phyloP scores from a whole-genome alignment of 1,140 invertebrate species.

The Rhagoletis pomonella region DNA sequence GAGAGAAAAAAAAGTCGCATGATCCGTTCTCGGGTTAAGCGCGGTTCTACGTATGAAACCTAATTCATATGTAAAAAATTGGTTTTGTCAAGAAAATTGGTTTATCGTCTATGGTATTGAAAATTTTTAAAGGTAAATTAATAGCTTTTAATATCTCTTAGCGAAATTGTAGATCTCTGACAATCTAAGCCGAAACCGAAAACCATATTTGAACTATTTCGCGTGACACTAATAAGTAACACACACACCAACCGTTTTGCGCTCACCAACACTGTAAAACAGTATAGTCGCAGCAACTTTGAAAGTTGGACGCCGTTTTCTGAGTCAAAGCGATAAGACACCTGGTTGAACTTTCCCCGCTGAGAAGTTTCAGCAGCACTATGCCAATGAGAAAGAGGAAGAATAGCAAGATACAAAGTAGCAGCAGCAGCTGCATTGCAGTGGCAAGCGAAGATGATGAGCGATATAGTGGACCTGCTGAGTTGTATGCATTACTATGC shows the following conservation, averaged over 20 bases:
- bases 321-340: constrained; percentile 48
- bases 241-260: background rate
- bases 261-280: background rate
- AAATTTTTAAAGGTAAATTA: too few species aligned
- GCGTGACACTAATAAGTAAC: background rate
- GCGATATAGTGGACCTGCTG: background rate
- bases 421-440: background rate
- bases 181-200: too few species aligned
- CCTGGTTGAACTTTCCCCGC: constrained; percentile 22
- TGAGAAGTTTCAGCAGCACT: background rate
- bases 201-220: too few species aligned
- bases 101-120: too few species aligned
- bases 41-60: too few species aligned
- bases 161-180: too few species aligned
- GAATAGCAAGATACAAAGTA: background rate
- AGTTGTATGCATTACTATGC: background rate
- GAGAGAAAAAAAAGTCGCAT: too few species aligned
- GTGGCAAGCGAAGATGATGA: constrained; percentile 17
- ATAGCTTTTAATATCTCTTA: too few species aligned
- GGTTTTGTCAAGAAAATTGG: too few species aligned
- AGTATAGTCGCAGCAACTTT: background rate
- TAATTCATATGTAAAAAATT: too few species aligned
- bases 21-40: too few species aligned
- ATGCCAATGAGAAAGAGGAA: background rate
- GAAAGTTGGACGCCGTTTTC: background rate